Conservation (phyloP, 2,888 invertebrate genomes). For the Tineola bisselliella region DNA sequence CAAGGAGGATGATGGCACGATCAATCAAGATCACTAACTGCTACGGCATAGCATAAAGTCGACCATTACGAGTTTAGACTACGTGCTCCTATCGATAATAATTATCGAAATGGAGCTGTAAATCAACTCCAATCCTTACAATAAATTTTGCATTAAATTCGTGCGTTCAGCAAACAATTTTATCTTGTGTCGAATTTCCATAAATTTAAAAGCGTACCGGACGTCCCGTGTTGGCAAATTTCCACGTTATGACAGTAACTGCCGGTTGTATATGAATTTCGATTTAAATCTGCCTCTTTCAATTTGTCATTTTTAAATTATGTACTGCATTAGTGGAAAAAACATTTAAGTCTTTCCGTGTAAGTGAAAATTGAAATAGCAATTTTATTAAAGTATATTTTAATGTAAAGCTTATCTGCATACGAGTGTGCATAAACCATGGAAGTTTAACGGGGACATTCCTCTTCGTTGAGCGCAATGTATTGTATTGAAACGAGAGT, state of each 20-base stretch:
- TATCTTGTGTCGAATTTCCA: constrained; percentile 47
- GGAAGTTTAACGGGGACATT: constrained; percentile 11
- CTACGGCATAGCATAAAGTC: neutral
- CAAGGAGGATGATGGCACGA: neutral
- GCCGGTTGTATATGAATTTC: constrained; percentile 22
- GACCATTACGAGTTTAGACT: neutral
- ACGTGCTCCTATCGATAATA: constrained; percentile 29
- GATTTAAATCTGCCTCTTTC: constrained; percentile 14
- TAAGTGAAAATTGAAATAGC: neutral
- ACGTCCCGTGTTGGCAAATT: constrained; percentile 44
- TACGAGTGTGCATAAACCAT: neutral
- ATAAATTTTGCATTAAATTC: constrained; percentile 28
- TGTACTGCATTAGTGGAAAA: neutral
- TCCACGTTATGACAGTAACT: constrained; percentile 31
- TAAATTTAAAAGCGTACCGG: constrained; percentile 47
- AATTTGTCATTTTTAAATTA: constrained; percentile 7
- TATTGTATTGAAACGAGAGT: constrained; percentile 28
- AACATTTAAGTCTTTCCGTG: neutral
- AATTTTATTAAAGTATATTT: neutral
- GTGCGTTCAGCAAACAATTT: constrained; percentile 40
- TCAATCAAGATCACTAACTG: constrained; percentile 9
- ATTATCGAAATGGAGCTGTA: constrained; percentile 31
- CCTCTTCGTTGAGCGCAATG: constrained; percentile 17
- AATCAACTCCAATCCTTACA: constrained; percentile 21
- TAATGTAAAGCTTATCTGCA: neutral